Evolutionary conservation across 2,888 invertebrate species (phyloP).

Genomic region (Beris chalybata): DNA sequence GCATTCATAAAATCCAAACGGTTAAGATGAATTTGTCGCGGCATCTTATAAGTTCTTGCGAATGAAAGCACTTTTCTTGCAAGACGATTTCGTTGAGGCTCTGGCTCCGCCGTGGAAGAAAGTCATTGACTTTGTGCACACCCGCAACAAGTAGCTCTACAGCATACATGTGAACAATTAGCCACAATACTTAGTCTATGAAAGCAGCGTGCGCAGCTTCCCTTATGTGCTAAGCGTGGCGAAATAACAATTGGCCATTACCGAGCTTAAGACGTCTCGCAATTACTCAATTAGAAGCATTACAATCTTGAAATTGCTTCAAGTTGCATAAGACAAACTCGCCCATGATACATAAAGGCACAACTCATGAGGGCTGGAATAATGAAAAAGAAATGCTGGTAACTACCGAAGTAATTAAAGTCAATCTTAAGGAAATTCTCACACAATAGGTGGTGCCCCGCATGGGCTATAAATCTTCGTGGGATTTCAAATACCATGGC

Average conservation of each 20-base stretch:
- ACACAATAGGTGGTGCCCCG: too few relatives aligned
- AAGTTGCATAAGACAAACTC: constrained; percentile 16
- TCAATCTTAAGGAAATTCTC: too few relatives aligned
- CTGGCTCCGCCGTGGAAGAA: too few relatives aligned
- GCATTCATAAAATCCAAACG: too few relatives aligned
- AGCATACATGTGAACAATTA: constrained; percentile 13
- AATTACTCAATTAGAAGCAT: constrained; percentile 22
- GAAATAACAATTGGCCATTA: constrained; percentile 19
- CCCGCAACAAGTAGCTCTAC: constrained; percentile 4
- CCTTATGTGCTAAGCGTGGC: background rate
- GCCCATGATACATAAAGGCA: background rate
- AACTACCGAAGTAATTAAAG: too few relatives aligned
- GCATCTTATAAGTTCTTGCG: too few relatives aligned
- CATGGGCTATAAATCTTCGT: too few relatives aligned
- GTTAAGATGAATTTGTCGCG: too few relatives aligned
- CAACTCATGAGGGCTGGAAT: background rate
- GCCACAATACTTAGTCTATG: constrained; percentile 1
- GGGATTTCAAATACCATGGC: too few relatives aligned
- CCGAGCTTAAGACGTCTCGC: background rate
- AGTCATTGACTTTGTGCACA: constrained; percentile 13
- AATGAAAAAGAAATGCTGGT: too few relatives aligned
- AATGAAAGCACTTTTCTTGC: too few relatives aligned
- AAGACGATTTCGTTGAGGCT: too few relatives aligned
- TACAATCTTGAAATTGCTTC: background rate
- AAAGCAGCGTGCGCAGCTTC: background rate